Conservation (phyloP, 2,888 invertebrate genomes). For the Eremobia ochroleuca region DNA sequence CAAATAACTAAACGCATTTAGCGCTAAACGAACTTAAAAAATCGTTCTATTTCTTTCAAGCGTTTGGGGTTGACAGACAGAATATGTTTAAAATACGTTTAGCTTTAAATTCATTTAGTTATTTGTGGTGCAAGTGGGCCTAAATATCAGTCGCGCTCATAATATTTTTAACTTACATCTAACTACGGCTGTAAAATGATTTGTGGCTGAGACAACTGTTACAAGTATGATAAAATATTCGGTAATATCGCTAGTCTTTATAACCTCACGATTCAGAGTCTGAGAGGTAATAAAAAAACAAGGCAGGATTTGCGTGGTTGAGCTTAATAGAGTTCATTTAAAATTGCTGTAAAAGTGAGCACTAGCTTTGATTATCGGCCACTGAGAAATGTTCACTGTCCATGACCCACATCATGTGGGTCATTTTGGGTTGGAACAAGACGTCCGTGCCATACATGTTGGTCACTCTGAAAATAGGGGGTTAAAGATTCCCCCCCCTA, state of each 20-base stretch:
- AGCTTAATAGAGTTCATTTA: background rate
- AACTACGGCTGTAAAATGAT: constrained; percentile 33
- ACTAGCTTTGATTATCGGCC: too few relatives aligned
- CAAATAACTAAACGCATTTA: background rate
- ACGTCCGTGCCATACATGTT: too few relatives aligned
- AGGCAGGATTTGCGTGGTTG: background rate
- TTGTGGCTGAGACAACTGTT: constrained; percentile 21
- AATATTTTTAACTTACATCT: constrained; percentile 36
- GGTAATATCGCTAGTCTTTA: background rate
- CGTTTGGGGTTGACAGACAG: background rate
- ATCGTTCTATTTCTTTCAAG: background rate
- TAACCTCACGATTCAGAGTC: background rate
- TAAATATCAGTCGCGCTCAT: constrained; percentile 36
- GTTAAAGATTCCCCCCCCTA: too few relatives aligned
- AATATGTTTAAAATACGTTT: background rate
- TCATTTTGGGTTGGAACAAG: too few relatives aligned
- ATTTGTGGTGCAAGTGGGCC: background rate
- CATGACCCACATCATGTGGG: too few relatives aligned
- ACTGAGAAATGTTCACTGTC: too few relatives aligned
- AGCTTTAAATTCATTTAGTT: background rate
- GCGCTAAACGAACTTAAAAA: background rate
- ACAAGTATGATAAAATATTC: constrained; percentile 6
- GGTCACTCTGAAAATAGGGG: too few relatives aligned
- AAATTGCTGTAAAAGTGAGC: too few relatives aligned
- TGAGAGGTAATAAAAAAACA: background rate